Base-by-base conservation (phyloP, 2,888 invertebrate genomes). In the Aleiodes alternator region DNA sequence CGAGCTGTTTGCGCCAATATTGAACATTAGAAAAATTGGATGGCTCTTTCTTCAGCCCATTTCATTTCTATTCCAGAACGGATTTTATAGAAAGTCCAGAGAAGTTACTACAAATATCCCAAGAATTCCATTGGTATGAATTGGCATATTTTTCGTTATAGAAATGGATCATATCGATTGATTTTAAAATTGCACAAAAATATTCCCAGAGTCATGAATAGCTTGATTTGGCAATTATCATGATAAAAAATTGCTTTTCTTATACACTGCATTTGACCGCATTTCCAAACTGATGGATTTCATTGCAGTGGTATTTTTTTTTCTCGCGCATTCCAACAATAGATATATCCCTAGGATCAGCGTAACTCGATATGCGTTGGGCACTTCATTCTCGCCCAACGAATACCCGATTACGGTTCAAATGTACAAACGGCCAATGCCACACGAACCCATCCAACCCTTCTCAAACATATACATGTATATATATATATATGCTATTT, bases 321-420 rank as follows among this genome's bases (percentile, higher is more conserved):
- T 61, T 38, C 38, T 61, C 61, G 14, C 61, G 61, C 61, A 43
- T 61, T 61, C 61, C 61, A 64, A 11, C 48, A 64, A 64, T 64
- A 48, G 64, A 64, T 64, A 43, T 61, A 64, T 64, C 64, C 51
- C 69, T 38, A 4, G 77, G 78, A 79, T 78, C 75, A 77, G 75
- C 73, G 79, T 78, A 76, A 80, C 77, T 80, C 77, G 76, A 79
- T 76, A 79, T 72, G 77, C 76, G 64, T 64, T 34, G 51, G 70
- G 73, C 71, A 78, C 77, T 80, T 77, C 68, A 75, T 76, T 78
- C 66, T 72, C 56, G 57, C 70, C 16, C 69, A 72, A 68, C 77
- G 71, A 73, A 70, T 16, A 38, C 50, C 69, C 70, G 59, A 59
- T 59, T 69, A 70, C 71, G 55, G 43, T 55, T 69, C 34, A 73